Base-by-base conservation (phyloP, 2,113 vertebrate species). In the Crotalus helleri region DNA sequence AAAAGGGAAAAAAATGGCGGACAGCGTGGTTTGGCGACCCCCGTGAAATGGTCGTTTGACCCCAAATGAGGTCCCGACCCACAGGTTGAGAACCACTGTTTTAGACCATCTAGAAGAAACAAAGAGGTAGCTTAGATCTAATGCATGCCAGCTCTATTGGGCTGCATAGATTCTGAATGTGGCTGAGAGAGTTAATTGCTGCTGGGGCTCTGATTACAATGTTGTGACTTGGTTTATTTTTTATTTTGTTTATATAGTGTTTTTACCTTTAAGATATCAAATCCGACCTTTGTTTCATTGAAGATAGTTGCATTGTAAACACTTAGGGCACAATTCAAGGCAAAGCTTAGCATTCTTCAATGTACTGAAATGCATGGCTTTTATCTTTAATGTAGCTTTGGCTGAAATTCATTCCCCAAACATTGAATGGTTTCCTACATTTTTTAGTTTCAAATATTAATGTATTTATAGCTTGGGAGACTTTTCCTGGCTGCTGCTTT, bases 381-480 rank as follows among this genome's bases (percentile, higher is more conserved):
- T 49, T 90, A 1, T 23, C 26, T 95, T 93, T 91, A 46, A 94
- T 93, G 92, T 46, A 90, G 88, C 92, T 51, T 81, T 17, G 17
- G 69, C 58, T 53, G 58, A 44, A 69, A 6, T 53, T 9, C 91
- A 39, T 88, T 54, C 88, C 24, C n/a, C 15, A 55, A 54, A 93
- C 86, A 92, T n/a, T 91, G 92, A 92, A 91, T 26, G 69, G 90
- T 91, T 12, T 2, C 90, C 12, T 26, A 59, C 53, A 74, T 85
- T 91, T 86, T 90, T 90, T 53, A 64, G 26, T 95, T 93, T 39
- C 46, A 92, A 92, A 81, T 17, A 88, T 89, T 93, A 94, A 96
- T 96, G 95, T 96, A 96, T 97, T 97, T 58, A 96, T 97, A 93
- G 92, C 90, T 53, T 81, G 69, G 69, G 69, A 81, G 69, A 19